Conservation (phyloP, 2,888 invertebrate genomes). For the Podabrus alpinus region DNA sequence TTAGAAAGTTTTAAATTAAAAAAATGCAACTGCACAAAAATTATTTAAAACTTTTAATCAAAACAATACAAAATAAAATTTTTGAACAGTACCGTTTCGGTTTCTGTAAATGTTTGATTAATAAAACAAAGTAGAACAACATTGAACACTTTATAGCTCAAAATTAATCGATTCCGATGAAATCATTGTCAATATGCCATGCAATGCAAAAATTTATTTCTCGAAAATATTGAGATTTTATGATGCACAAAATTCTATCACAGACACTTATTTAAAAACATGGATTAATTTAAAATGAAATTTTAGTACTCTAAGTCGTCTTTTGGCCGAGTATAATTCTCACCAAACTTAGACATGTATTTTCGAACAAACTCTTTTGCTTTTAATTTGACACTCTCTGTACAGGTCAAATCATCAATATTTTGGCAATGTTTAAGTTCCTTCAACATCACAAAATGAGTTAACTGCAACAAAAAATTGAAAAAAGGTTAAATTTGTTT, state of each 20-base stretch:
- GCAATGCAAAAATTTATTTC: background rate
- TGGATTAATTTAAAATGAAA: background rate
- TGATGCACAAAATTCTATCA: background rate
- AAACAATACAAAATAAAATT: background rate
- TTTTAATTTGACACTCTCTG: conserved; percentile 91
- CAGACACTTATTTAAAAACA: background rate
- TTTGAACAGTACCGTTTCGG: background rate
- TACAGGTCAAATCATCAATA: conserved; percentile 83
- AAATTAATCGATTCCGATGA: too few relatives aligned
- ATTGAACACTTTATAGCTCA: background rate
- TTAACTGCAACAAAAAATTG: conserved; percentile 67
- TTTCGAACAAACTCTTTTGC: conserved; percentile 93
- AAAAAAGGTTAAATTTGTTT: background rate
- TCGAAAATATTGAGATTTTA: background rate
- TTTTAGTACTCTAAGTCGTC: conserved; percentile 61
- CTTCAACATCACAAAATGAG: conserved; percentile 93
- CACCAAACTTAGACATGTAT: conserved; percentile 94
- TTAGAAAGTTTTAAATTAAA: background rate
- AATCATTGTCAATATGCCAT: too few relatives aligned
- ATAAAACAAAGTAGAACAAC: background rate
- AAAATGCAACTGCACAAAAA: background rate
- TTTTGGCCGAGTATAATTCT: conserved; percentile 71
- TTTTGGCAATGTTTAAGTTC: conserved; percentile 90
- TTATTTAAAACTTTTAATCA: background rate
- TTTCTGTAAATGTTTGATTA: background rate